Conservation (phyloP, 1,140 invertebrate species). For the Babylonia areolata region DNA sequence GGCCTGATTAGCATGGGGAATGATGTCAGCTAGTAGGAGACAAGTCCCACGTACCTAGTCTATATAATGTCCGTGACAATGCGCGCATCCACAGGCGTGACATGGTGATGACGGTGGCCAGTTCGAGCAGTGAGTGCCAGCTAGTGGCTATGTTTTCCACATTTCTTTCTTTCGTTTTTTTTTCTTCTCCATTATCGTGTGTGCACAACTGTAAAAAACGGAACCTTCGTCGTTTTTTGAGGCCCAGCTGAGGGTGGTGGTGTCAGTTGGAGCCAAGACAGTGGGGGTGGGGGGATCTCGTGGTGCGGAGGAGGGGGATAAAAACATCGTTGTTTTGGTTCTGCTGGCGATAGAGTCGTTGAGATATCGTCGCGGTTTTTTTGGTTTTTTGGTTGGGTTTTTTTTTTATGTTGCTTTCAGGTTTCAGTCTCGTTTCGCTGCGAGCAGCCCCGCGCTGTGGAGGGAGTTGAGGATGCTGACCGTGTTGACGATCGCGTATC, state of each 20-base stretch:
- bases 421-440: too few species aligned
- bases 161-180: too few species aligned
- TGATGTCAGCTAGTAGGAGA: conserved; percentile 36
- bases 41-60: background rate
- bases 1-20: conserved; percentile 37
- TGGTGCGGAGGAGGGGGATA: too few species aligned
- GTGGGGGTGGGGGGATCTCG: too few species aligned
- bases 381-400: too few species aligned
- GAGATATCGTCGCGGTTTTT: too few species aligned
- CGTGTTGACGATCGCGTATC: background rate
- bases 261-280: background rate
- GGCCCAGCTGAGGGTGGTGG: background rate
- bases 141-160: too few species aligned
- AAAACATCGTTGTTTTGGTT: too few species aligned
- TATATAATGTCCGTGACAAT: background rate
- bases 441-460: background rate
- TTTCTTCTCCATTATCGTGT: too few species aligned
- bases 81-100: background rate
- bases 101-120: background rate
- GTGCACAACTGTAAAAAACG: background rate
- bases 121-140: background rate
- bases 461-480: background rate
- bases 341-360: too few species aligned
- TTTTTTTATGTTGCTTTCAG: too few species aligned
- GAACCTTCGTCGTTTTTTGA: background rate